Base-by-base conservation (phyloP, 2,888 invertebrate species). In the Platerodrilus igneus region DNA sequence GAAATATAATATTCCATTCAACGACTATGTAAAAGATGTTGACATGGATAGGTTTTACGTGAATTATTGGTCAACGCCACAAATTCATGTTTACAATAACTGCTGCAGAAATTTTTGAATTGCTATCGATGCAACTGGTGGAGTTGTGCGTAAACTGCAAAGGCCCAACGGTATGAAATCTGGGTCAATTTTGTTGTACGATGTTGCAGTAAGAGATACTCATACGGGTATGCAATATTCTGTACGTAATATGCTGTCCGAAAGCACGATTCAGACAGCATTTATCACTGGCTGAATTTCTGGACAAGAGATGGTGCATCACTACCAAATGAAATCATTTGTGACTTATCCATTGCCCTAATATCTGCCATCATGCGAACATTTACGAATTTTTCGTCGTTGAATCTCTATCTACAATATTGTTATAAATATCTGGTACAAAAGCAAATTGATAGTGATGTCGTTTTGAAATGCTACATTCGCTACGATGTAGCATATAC, bases 161-260 rank as follows among this genome's bases (percentile, higher is more conserved):
- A 34, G 39, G 6, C 26, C n/a, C 37, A 16, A 25, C 15, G 32
- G 33, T 9, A 26, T 28, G 21, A 48, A 47, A 36, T 35, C 36
- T n/a, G 35, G 23, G 14, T 26, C 37, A 8, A 35, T 46, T 18
- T 39, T 45, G 20, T 29, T 48, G 21, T 48, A 48, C 17, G 39
- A 42, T 34, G 36, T 45, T 10, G 36, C 43, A 19, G 43, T 47
- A 5, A 11, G 21, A 6, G 43, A 47, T 32, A 19, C 38, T 16
- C 13, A 10, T 19, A 41, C 38, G 5, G 30, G 28, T 11, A 35
- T 33, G 29, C 49, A 45, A 39, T 45, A 45, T 41, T 47, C 47
- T 19, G 46, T 47, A 8, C 33, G 35, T 16, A 41, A 41, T 34
- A 47, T 49, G 49, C 26, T 49, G 25, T 43, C 43, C 10, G 45